Conservation (phyloP, 2,888 invertebrate genomes). For the Agriopis marginaria region DNA sequence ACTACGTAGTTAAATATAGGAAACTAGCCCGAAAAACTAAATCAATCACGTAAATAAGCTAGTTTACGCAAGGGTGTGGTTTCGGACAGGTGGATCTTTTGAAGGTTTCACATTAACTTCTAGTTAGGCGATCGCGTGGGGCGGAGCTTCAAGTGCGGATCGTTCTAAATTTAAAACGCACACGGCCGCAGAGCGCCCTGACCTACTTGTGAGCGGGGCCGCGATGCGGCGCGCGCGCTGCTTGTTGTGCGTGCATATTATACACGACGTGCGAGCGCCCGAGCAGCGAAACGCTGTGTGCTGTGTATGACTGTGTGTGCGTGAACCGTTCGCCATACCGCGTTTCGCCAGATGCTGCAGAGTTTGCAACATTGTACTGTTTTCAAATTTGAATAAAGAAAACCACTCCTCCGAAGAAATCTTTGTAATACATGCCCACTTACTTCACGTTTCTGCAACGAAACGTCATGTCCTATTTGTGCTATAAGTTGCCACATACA, state of each 20-base stretch:
- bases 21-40: not conserved
- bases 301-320: conserved; percentile 62
- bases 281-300: conserved; percentile 29
- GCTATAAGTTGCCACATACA: conserved; percentile 15
- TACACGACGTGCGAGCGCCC: conserved; percentile 57
- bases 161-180: conserved; percentile 86
- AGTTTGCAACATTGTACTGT: conserved; percentile 77
- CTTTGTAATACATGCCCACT: conserved; percentile 11
- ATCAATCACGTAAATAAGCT: conserved; percentile 12
- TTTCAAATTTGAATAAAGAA: conserved; percentile 34
- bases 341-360: conserved; percentile 82
- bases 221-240: conserved; percentile 84
- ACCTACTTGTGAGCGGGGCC: conserved; percentile 85
- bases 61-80: conserved; percentile 47
- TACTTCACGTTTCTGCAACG: conserved; percentile 11
- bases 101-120: conserved; percentile 69
- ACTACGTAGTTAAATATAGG: conserved; percentile 3
- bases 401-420: conserved; percentile 16
- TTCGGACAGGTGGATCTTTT: conserved; percentile 60
- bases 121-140: conserved; percentile 77
- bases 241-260: conserved; percentile 69
- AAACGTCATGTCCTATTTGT: conserved; percentile 14
- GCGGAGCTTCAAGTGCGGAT: conserved; percentile 83
- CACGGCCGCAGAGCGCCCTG: conserved; percentile 85
- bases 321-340: conserved; percentile 78